Conservation (phyloP, 1,140 invertebrate genomes). For the Drosophila athabasca region DNA sequence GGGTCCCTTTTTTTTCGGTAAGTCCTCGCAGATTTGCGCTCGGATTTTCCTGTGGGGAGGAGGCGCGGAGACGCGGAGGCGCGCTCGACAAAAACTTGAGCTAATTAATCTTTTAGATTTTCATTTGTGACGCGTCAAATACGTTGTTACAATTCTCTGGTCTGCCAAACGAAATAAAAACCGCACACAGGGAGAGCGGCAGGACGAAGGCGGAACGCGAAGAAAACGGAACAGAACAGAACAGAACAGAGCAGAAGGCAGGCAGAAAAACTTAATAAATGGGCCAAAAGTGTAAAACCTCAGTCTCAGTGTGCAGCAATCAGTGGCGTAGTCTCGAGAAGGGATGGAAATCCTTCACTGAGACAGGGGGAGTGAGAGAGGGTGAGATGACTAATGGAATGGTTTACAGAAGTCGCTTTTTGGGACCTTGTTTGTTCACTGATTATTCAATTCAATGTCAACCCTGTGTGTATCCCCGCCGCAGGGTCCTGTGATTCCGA, state of each 20-base stretch:
- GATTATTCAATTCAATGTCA: slow-evolving; percentile 56
- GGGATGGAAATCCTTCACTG: slow-evolving; percentile 24
- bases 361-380: slow-evolving; percentile 2
- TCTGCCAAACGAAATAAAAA: slow-evolving; percentile 78
- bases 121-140: slow-evolving; percentile 82
- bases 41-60: slow-evolving; percentile 38
- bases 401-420: slow-evolving; percentile 56
- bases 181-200: slow-evolving; percentile 41
- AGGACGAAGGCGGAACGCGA: neutral
- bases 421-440: slow-evolving; percentile 54
- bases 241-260: too few relatives aligned
- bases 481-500: slow-evolving; percentile 3
- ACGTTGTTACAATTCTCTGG: slow-evolving; percentile 71
- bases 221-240: slow-evolving; percentile 4
- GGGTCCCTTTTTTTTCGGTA: slow-evolving; percentile 39
- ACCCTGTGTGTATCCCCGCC: neutral
- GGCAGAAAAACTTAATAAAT: slow-evolving; percentile 62
- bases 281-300: slow-evolving; percentile 79
- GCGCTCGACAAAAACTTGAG: slow-evolving; percentile 71
- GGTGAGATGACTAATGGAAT: slow-evolving; percentile 71
- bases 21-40: slow-evolving; percentile 65
- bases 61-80: slow-evolving; percentile 24
- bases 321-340: slow-evolving; percentile 55
- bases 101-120: slow-evolving; percentile 82
- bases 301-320: slow-evolving; percentile 44